Percentiles rank a stretch among this genome's conserved stretches.
phyloP scores from a whole-genome alignment of 2,888 invertebrate species.

The Polyommatus icarus region DNA sequence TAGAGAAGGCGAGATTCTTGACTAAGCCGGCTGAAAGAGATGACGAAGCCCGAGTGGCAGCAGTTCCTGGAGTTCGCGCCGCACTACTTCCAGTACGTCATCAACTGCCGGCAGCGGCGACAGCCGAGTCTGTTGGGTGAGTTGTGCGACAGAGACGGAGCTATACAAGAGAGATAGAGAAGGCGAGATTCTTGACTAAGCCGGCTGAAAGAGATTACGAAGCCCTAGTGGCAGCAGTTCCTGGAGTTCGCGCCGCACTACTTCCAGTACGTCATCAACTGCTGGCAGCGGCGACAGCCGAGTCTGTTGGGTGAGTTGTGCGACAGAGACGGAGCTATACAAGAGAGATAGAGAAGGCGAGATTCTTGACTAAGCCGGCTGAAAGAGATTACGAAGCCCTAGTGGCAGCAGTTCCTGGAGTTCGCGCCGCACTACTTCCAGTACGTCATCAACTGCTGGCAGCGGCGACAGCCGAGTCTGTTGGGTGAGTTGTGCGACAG shows the following conservation, averaged over 20 bases:
- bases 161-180: neutral
- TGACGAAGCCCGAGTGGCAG: slow-evolving; percentile 94
- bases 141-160: slow-evolving; percentile 35
- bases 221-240: slow-evolving; percentile 94
- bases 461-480: slow-evolving; percentile 87
- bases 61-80: slow-evolving; percentile 96
- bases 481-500: slow-evolving; percentile 80
- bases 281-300: slow-evolving; percentile 86
- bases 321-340: neutral
- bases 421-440: slow-evolving; percentile 97
- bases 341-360: neutral
- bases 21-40: slow-evolving; percentile 86
- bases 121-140: slow-evolving; percentile 90
- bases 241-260: slow-evolving; percentile 97
- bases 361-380: slow-evolving; percentile 56
- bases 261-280: slow-evolving; percentile 92
- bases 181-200: neutral
- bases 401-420: slow-evolving; percentile 94
- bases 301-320: slow-evolving; percentile 88
- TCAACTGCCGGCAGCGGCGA: slow-evolving; percentile 85
- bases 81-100: slow-evolving; percentile 95
- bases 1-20: neutral
- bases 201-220: slow-evolving; percentile 93
- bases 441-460: slow-evolving; percentile 89
- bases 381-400: slow-evolving; percentile 96